Evolutionary conservation across 1,140 invertebrate genomes (phyloP).

Genomic region (Drosophila biarmipes): DNA sequence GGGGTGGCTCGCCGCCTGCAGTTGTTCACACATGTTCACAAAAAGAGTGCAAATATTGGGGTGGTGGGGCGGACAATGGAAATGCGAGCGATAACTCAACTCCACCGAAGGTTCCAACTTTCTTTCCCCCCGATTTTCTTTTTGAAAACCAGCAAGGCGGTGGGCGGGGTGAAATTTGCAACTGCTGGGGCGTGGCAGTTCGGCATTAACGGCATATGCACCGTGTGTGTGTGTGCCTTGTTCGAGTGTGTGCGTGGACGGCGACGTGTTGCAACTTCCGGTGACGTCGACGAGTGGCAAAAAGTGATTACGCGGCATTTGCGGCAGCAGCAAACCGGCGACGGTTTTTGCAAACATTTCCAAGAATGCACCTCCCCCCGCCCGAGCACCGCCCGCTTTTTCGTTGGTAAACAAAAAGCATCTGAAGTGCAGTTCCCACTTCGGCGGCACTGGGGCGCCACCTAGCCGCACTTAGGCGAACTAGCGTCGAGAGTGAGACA

Average conservation of each 20-base stretch:
- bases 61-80: constrained; percentile 43
- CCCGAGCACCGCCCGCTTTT: not conserved
- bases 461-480: constrained; percentile 54
- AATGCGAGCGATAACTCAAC: constrained; percentile 63
- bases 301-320: constrained; percentile 78
- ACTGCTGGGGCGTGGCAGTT: constrained; percentile 65
- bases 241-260: constrained; percentile 30
- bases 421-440: constrained; percentile 51
- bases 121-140: constrained; percentile 22
- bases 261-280: constrained; percentile 78
- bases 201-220: constrained; percentile 65
- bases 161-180: constrained; percentile 34
- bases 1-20: constrained; percentile 54
- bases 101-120: constrained; percentile 40
- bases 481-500: constrained; percentile 33
- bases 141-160: constrained; percentile 52
- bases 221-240: constrained; percentile 3
- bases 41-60: constrained; percentile 51
- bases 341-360: constrained; percentile 67
- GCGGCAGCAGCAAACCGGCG: constrained; percentile 69
- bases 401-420: constrained; percentile 47
- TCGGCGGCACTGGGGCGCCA: constrained; percentile 51
- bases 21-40: constrained; percentile 81
- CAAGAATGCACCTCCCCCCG: constrained; percentile 50
- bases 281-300: constrained; percentile 43